These are phyloP conservation scores for Notechis scutatus DNA, from an alignment of 2,113 vertebrate genomes.

Conservation along the genomic window DNA sequence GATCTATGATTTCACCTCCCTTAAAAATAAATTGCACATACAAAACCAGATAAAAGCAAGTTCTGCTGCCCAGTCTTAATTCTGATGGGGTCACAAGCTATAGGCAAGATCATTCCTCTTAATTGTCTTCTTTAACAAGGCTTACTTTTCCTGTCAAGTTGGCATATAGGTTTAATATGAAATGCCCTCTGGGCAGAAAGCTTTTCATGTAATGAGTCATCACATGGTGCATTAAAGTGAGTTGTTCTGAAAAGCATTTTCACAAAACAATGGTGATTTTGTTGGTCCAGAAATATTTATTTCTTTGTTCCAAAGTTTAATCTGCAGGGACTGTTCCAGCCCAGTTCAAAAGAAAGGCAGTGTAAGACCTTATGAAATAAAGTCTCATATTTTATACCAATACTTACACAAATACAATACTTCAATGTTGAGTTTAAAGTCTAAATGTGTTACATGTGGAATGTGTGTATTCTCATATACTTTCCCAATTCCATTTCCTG, in stretches of 20 bases:
- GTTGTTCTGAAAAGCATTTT: background rate
- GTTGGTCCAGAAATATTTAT: background rate
- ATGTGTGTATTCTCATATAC: background rate
- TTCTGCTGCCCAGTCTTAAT: background rate
- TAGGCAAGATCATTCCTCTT: background rate
- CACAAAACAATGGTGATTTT: background rate
- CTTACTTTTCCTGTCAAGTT: background rate
- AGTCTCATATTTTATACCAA: background rate
- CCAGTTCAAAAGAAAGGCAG: background rate
- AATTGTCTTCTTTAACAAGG: background rate
- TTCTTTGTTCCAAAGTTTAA: background rate
- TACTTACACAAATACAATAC: background rate
- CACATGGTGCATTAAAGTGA: background rate
- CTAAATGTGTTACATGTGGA: background rate
- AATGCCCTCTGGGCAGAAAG: background rate
- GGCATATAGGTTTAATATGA: background rate
- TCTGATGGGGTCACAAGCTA: background rate
- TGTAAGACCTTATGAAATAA: background rate
- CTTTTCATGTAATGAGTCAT: background rate
- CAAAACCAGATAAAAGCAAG: background rate
- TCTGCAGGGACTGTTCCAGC: background rate
- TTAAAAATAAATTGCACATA: background rate
- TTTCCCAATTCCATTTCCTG: background rate
- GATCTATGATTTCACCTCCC: background rate
- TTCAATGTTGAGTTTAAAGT: background rate